These are phyloP conservation scores for Philhelius pedissequus DNA, from an alignment of 2,888 invertebrate species.

Conservation along the genomic window DNA sequence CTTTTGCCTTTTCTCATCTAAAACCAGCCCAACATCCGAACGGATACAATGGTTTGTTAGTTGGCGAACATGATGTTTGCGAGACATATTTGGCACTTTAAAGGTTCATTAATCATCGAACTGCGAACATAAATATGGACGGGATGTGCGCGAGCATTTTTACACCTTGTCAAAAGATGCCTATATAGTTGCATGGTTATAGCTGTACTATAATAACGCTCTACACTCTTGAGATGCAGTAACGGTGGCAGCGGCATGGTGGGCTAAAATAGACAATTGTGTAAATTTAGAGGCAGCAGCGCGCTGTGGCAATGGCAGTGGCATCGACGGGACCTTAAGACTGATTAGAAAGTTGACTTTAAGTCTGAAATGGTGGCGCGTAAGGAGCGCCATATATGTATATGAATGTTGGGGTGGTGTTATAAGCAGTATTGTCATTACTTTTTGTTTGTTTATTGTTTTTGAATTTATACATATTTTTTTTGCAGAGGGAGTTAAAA, in stretches of 20 bases:
- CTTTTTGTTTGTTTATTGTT: background rate
- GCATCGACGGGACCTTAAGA: conserved; percentile 41
- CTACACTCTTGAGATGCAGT: conserved; percentile 5
- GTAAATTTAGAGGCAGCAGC: conserved; percentile 12
- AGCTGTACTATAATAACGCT: conserved; percentile 27
- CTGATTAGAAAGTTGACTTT: conserved; percentile 63
- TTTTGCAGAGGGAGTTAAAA: background rate
- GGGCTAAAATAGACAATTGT: conserved; percentile 35
- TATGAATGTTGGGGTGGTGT: conserved; percentile 38
- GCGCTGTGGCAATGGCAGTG: conserved; percentile 12
- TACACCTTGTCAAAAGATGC: conserved; percentile 67
- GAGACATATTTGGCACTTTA: conserved; percentile 68
- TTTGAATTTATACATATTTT: background rate
- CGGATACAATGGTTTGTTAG: conserved; percentile 67
- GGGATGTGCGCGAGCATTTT: conserved; percentile 66
- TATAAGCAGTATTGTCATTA: background rate
- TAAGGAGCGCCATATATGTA: conserved; percentile 52
- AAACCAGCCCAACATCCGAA: conserved; percentile 43
- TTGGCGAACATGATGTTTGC: conserved; percentile 65
- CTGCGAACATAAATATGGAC: conserved; percentile 63
- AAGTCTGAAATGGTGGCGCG: conserved; percentile 43
- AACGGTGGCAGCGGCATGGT: background rate
- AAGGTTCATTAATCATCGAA: conserved; percentile 68
- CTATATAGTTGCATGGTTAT: conserved; percentile 27
- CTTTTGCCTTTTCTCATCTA: conserved; percentile 1